Base-by-base conservation (phyloP, 2,888 invertebrate genomes). In the Ophion obscuratus region DNA sequence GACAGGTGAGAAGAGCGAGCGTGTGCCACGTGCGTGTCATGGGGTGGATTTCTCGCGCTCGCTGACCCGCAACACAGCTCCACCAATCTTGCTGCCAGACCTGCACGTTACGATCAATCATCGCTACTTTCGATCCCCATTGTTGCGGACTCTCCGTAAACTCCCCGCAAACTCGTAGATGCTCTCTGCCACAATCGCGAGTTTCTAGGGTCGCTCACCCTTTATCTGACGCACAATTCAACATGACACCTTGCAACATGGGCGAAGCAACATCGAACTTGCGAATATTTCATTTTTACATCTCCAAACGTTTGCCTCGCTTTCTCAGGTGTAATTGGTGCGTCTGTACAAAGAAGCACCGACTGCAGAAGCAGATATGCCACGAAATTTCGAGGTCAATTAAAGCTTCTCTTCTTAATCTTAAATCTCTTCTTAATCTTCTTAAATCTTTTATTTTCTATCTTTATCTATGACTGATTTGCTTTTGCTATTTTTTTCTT, bases 91-190 rank as follows among this genome's bases (percentile, higher is more conserved):
- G 76, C 80, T 83, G 81, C 70, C 77, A 87, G 83, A 79, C 74
- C 79, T 83, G 70, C 64, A 61, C 59, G 80, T 67, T 67, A 53
- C 88, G 85, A 89, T 88, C 89, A 88, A 89, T 89, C 89, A 88
- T 86, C 75, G 62, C 17, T 40, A 27, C 74, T n/a, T 78, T 31
- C 73, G 67, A 81, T 84, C 73, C 77, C 77, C 77, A 76, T 80
- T 62, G 74, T 36, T 53, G 62, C 62, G 62, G 61, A 44, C 53
- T 61, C 53, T 68, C 57, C 62, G 73, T 59, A 36, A 59, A 73
- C 73, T 40, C 40, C 61, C 57, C 74, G 7, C 66, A 10, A 44
- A 62, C 62, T 74, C 74, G 44, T 74, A 40, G 24, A 40, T 17
- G 44, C 27, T 9, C 4, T 44, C 6, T 27, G 3, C 4, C 79